Percentiles rank a stretch among this genome's conserved stretches.
Conservation (phyloP, 2,888 invertebrate species). For the Clitarchus hookeri region DNA sequence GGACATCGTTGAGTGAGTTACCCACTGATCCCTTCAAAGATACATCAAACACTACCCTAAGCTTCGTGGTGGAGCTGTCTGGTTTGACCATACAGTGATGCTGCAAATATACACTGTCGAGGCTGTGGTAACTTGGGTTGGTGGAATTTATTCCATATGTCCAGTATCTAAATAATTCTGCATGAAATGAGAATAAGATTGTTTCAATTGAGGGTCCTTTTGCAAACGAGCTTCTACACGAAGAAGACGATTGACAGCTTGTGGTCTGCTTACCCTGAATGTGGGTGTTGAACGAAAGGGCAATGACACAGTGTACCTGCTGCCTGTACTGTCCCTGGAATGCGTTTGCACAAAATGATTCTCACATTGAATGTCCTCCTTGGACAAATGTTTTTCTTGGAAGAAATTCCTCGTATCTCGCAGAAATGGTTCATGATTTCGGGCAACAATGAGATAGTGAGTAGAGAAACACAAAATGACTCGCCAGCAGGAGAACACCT, state of each 20-base stretch:
- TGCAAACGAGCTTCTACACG: neutral
- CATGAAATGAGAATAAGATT: neutral
- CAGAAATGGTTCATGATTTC: neutral
- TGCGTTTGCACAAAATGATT: neutral
- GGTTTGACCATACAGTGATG: neutral
- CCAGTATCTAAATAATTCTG: neutral
- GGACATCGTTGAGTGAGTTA: neutral
- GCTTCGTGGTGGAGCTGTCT: neutral
- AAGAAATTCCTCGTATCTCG: neutral
- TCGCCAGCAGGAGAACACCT: neutral
- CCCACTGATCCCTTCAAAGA: neutral
- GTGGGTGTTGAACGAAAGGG: neutral
- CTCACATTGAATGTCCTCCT: neutral
- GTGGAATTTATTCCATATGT: neutral
- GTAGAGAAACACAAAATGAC: neutral
- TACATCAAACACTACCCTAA: neutral
- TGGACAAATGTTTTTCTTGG: neutral
- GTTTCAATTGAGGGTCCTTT: neutral
- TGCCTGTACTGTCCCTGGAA: neutral
- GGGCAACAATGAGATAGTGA: neutral
- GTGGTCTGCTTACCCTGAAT: neutral
- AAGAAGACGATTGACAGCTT: neutral
- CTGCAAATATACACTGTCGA: too few species aligned
- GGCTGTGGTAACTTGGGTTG: neutral
- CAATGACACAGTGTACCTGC: neutral